A percentile compares a stretch with the other conserved stretches of the same genome.
Evolutionary conservation across 2,888 invertebrate species (phyloP).

Genomic region (Gortyna flavago): DNA sequence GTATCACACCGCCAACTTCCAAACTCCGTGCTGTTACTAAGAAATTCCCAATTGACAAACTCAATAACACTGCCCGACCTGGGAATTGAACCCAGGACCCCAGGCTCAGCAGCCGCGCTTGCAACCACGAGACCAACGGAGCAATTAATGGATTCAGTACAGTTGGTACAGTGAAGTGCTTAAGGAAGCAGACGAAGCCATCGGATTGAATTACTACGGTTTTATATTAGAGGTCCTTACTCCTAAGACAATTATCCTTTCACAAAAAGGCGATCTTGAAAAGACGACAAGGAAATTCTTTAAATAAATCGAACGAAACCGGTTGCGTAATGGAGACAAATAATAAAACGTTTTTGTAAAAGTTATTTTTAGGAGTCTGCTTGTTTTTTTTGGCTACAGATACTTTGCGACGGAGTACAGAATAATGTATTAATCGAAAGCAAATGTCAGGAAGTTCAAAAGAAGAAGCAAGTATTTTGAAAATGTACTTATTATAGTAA

Average conservation of each 20-base stretch:
- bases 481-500: not conserved
- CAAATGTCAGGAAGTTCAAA: not conserved
- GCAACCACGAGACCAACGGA: not conserved
- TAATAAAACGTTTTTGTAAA: constrained; percentile 13
- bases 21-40: not conserved
- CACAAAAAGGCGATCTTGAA: not conserved
- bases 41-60: not conserved
- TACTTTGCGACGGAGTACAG: not conserved
- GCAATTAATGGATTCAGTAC: not conserved
- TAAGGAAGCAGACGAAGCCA: not conserved
- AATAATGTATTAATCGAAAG: not conserved
- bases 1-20: not conserved
- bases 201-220: not conserved
- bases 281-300: constrained; percentile 1
- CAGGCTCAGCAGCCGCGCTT: not conserved
- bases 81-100: not conserved
- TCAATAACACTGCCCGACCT: not conserved
- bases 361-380: constrained; percentile 46
- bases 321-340: constrained; percentile 18
- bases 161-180: not conserved
- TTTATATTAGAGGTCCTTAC: not conserved
- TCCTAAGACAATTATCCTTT: not conserved
- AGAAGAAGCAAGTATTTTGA: not conserved
- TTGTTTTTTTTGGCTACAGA: not conserved
- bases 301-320: constrained; percentile 21